A percentile compares a stretch with the other conserved stretches of the same genome.
Evolutionary conservation across 2,888 invertebrate species (phyloP).

Genomic region (Anoplius nigerrimus): DNA sequence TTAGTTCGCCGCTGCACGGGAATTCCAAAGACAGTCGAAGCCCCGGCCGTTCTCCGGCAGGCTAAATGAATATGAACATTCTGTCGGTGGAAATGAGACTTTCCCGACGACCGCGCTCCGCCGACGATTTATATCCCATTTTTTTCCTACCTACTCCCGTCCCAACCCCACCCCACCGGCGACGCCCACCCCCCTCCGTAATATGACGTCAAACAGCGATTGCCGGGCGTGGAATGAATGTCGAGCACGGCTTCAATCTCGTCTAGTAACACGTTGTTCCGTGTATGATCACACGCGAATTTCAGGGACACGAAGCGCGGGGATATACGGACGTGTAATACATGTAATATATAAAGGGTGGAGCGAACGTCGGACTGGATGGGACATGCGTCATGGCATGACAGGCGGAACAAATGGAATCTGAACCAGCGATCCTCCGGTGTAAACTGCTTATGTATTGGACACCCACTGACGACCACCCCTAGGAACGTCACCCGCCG

Average conservation of each 20-base stretch:
- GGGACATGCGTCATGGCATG: conserved; percentile 72
- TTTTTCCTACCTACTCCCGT: too few species aligned
- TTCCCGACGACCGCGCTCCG: too few species aligned
- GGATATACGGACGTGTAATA: conserved; percentile 34
- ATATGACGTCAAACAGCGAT: not conserved
- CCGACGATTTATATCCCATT: too few species aligned
- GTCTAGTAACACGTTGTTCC: not conserved
- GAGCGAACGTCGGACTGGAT: conserved; percentile 61
- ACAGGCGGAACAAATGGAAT: conserved; percentile 75
- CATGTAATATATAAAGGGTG: conserved; percentile 48
- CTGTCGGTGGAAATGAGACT: too few species aligned
- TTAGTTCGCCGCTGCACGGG: conserved; percentile 10
- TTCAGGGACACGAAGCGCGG: conserved; percentile 16
- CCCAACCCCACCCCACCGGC: too few species aligned
- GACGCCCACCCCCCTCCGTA: too few species aligned
- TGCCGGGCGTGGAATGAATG: not conserved
- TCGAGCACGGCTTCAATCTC: too few species aligned
- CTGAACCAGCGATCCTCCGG: conserved; percentile 73
- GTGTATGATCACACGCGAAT: conserved; percentile 11
- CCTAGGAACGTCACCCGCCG: conserved; percentile 56
- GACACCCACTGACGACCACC: not conserved
- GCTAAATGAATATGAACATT: too few species aligned
- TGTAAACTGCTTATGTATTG: conserved; percentile 68
- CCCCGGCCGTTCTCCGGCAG: too few species aligned
- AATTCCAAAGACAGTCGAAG: not conserved